Evolutionary conservation across 2,797 vertebrate species (phyloP).

Genomic region (Botia almorhae): DNA sequence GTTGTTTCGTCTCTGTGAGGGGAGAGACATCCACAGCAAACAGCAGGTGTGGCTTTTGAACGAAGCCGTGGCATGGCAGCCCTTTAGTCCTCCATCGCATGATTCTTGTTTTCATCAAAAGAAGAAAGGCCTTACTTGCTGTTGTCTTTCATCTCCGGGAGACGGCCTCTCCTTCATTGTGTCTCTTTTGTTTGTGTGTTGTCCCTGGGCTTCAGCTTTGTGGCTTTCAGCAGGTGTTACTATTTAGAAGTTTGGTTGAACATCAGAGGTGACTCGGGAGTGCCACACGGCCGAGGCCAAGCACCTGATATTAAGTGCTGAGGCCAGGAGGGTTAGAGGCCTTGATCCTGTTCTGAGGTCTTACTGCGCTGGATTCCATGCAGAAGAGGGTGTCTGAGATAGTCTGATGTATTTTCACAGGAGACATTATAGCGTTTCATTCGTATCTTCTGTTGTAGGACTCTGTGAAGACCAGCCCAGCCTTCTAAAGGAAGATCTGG

Average conservation of each 20-base stretch:
- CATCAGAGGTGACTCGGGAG: conserved; percentile 51
- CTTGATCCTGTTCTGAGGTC: conserved; percentile 7
- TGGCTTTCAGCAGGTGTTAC: conserved; percentile 68
- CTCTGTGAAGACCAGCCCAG: conserved; percentile 10
- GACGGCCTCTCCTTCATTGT: conserved; percentile 67
- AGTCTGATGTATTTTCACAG: not conserved
- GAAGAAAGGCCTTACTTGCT: conserved; percentile 78
- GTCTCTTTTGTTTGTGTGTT: conserved; percentile 67
- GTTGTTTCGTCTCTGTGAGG: conserved; percentile 77
- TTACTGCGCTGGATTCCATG: not conserved
- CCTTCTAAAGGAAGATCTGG: conserved; percentile 5
- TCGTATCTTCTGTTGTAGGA: not conserved
- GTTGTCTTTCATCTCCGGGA: conserved; percentile 78
- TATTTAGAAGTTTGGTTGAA: conserved; percentile 59
- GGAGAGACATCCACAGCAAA: conserved; percentile 78
- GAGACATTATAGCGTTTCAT: not conserved
- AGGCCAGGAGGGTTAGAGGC: conserved; percentile 25
- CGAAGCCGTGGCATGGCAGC: conserved; percentile 69
- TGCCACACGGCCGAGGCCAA: conserved; percentile 32
- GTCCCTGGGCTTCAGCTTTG: conserved; percentile 64
- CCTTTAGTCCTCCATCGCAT: conserved; percentile 77
- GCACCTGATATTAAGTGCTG: conserved; percentile 42
- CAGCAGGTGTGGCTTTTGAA: conserved; percentile 86
- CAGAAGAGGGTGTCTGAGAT: not conserved
- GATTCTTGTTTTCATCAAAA: conserved; percentile 82